A percentile compares a stretch with the other conserved stretches of the same genome.
phyloP scores from a whole-genome alignment of 2,113 vertebrate genomes.

The Ceyx melanurus region DNA sequence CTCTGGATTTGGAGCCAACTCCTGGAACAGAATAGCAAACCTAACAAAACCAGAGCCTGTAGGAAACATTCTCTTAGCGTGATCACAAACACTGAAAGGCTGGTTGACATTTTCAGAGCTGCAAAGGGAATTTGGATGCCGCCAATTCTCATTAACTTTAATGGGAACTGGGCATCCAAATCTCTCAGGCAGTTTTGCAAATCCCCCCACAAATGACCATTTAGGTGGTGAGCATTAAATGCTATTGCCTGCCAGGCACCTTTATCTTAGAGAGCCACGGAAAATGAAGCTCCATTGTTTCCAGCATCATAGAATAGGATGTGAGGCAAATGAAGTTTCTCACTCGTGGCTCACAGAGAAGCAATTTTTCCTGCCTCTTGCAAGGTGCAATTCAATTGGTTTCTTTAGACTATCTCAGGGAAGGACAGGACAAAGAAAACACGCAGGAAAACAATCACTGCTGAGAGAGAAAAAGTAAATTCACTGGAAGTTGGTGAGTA shows the following conservation, averaged over 20 bases:
- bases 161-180: conserved; percentile 63
- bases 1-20: not conserved
- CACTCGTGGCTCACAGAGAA: conserved; percentile 16
- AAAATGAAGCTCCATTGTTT: conserved; percentile 26
- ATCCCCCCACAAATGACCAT: conserved; percentile 64
- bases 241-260: conserved; percentile 29
- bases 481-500: conserved; percentile 31
- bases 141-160: conserved; percentile 67
- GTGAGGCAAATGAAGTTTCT: conserved; percentile 32
- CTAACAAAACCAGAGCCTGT: conserved; percentile 44
- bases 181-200: conserved; percentile 61
- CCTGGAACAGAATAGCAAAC: not conserved
- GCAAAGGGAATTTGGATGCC: conserved; percentile 64
- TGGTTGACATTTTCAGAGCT: conserved; percentile 66
- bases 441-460: conserved; percentile 20
- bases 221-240: conserved; percentile 56
- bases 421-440: conserved; percentile 57
- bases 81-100: conserved; percentile 59
- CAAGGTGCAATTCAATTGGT: not conserved
- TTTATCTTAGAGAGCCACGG: not conserved
- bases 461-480: conserved; percentile 60
- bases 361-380: not conserved
- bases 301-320: not conserved
- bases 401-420: not conserved
- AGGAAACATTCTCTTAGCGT: conserved; percentile 47